Conservation (phyloP, 2,797 vertebrate genomes). For the Otolemur crassicaudatus region DNA sequence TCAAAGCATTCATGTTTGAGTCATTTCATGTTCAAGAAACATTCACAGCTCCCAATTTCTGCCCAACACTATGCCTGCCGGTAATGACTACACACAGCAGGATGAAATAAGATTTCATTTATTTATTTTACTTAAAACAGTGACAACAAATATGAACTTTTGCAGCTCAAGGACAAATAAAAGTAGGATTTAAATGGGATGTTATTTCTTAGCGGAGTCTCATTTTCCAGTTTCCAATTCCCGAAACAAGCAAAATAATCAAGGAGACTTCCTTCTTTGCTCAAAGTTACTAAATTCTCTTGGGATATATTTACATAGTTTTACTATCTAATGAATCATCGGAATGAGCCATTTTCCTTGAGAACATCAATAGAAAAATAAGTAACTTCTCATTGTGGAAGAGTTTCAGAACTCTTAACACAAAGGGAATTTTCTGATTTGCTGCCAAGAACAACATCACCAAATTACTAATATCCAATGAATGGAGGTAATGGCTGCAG, state of each 20-base stretch:
- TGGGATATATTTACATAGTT: conserved; percentile 54
- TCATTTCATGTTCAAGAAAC: background rate
- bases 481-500: background rate
- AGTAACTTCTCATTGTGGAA: conserved; percentile 13
- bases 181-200: background rate
- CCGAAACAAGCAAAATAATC: conserved; percentile 28
- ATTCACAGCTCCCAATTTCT: background rate
- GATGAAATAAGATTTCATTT: background rate
- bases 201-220: background rate
- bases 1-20: background rate
- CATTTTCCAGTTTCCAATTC: background rate
- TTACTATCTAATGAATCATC: background rate
- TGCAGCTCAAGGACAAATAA: background rate
- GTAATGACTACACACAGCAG: background rate
- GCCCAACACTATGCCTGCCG: background rate
- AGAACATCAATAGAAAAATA: conserved; percentile 52
- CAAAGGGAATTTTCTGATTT: conserved; percentile 67
- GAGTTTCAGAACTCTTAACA: conserved; percentile 48
- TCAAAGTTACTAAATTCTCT: conserved; percentile 16
- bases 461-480: background rate
- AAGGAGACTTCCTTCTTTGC: background rate
- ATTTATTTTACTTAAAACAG: background rate
- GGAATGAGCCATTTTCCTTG: conserved; percentile 52
- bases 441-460: background rate
- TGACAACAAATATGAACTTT: background rate